Percentiles rank a stretch among this genome's conserved stretches.
phyloP scores from a whole-genome alignment of 2,797 vertebrate genomes.

The Enoplosus armatus region DNA sequence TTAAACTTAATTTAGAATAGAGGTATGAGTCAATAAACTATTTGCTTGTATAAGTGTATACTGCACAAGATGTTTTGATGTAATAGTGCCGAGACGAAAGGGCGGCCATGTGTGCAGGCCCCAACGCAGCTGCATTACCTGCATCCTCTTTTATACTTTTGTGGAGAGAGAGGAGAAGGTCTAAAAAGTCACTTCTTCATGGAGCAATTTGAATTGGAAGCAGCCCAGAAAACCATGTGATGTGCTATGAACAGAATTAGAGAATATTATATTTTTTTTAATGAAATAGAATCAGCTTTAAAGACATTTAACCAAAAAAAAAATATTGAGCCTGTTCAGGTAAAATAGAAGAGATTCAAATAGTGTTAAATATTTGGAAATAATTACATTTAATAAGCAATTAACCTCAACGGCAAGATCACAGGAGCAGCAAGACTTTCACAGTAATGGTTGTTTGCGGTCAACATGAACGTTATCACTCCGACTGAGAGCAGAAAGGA shows the following conservation, averaged over 20 bases:
- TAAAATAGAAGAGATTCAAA: slow-evolving; percentile 4
- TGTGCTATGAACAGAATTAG: neutral
- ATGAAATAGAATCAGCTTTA: neutral
- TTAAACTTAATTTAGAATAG: too few relatives aligned
- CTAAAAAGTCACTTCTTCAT: neutral
- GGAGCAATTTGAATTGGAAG: too few relatives aligned
- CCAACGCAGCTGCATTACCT: too few relatives aligned
- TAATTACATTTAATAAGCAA: slow-evolving; percentile 33
- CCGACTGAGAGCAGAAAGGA: slow-evolving; percentile 52
- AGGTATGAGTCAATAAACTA: too few relatives aligned
- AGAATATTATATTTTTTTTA: neutral
- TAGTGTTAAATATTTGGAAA: slow-evolving; percentile 11
- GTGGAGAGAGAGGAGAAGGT: too few relatives aligned
- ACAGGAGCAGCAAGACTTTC: slow-evolving; percentile 36
- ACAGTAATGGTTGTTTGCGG: slow-evolving; percentile 63
- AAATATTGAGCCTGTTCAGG: neutral
- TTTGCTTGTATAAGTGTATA: too few relatives aligned
- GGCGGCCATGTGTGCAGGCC: too few relatives aligned
- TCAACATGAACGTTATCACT: slow-evolving; percentile 42
- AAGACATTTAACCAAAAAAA: neutral
- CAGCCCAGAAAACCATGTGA: neutral
- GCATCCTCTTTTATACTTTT: too few relatives aligned
- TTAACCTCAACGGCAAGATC: slow-evolving; percentile 41
- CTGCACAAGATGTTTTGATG: too few relatives aligned
- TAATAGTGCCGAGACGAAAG: too few relatives aligned